Base-by-base conservation (phyloP, 2,797 vertebrate species). In the Crax fasciolata region DNA sequence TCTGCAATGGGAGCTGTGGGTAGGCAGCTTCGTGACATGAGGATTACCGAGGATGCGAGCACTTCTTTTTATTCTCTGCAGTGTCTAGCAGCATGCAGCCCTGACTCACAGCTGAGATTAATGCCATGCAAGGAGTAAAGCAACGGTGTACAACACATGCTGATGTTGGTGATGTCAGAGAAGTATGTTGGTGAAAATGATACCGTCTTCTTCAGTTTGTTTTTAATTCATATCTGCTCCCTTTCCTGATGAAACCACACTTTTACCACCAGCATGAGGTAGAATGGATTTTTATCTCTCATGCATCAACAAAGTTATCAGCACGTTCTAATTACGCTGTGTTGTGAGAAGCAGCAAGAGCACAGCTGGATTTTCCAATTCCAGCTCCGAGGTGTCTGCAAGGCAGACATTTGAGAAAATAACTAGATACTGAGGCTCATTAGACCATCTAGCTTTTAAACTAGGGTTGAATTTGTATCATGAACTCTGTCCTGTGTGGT, bases 281-380 rank as follows among this genome's bases (percentile, higher is more conserved):
- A 46, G 80, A 94, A 94, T 72, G 93, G 83, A 74, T 95, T 95
- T 96, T 97, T 96, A 96, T 96, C 95, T 96, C 91, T 90, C 83
- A 72, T 91, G 87, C 85, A 95, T 96, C 94, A 94, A 68, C 80
- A n/a, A 41, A 91, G 93, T 93, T 95, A 94, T 96, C 94, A 96
- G 94, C 94, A 95, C 90, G 19, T 94, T 96, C 93, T 97, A 96
- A 95, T 96, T 96, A 96, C 49, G 35, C 46, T 76, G 84, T 93
- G 93, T 91, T 96, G 93, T 90, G 95, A 95, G 83, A 97, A 95
- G 87, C 95, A 95, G 91, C 80, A 84, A 91, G 91, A 88, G 61
- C 90, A 94, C 94, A 94, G 94, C 92, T 96, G 93, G 95, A 96
- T 94, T 96, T 94, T 96, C 85, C 25, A 2, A 96, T 93, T 91